Evolutionary conservation across 2,888 invertebrate species (phyloP).

Genomic region (Lithophane leautieri): DNA sequence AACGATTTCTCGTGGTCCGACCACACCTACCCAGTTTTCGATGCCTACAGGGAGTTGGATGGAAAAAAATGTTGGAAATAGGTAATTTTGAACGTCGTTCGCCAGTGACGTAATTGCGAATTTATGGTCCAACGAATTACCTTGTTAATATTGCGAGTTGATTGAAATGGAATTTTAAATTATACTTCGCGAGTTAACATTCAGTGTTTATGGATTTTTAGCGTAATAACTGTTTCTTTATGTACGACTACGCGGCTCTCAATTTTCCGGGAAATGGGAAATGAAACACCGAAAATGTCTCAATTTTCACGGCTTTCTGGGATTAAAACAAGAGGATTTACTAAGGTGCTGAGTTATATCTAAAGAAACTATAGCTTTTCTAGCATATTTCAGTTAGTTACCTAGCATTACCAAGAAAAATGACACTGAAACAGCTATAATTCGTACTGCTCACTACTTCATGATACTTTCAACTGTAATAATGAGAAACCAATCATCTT

Average conservation of each 20-base stretch:
- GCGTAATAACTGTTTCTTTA: conserved; percentile 38
- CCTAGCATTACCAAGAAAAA: background rate
- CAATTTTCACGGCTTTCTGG: background rate
- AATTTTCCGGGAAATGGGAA: conserved; percentile 2
- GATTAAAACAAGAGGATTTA: background rate
- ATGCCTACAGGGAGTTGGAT: conserved; percentile 89
- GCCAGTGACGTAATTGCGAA: conserved; percentile 85
- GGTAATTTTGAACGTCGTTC: conserved; percentile 88
- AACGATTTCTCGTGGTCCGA: conserved; percentile 75
- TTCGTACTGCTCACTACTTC: too few species aligned
- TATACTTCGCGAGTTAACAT: conserved; percentile 52
- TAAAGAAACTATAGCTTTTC: background rate
- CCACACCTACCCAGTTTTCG: conserved; percentile 87
- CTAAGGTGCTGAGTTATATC: background rate
- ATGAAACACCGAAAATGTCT: conserved; percentile 7
- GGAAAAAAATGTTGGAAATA: conserved; percentile 86
- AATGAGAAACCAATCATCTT: background rate
- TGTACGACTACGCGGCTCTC: conserved; percentile 1
- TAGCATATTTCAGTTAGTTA: background rate
- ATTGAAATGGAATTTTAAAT: conserved; percentile 71
- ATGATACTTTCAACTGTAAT: background rate
- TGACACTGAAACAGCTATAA: too few species aligned
- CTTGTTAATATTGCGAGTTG: conserved; percentile 65
- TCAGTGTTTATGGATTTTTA: conserved; percentile 47
- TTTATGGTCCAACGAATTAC: conserved; percentile 78